A percentile compares a stretch with the other conserved stretches of the same genome.
These are phyloP conservation scores for Drosophila chauvacae DNA, from an alignment of 1,140 invertebrate genomes.

Conservation along the genomic window DNA sequence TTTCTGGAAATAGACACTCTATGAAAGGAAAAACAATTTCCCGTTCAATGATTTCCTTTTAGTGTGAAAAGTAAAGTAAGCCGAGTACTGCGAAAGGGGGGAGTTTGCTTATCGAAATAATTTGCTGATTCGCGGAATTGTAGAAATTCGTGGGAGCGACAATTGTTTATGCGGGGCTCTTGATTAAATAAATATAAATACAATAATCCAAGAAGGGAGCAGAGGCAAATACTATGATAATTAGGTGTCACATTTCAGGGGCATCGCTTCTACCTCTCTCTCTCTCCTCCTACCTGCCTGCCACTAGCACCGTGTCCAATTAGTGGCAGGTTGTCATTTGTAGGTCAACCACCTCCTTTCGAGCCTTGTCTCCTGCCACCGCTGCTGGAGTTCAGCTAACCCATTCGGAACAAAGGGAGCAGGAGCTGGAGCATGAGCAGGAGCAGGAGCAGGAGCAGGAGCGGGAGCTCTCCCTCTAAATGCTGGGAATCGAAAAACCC, in stretches of 20 bases:
- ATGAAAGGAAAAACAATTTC: neutral
- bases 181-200: neutral
- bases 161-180: neutral
- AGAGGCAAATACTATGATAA: conserved; percentile 1
- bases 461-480: conserved; percentile 29
- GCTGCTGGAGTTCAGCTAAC: conserved; percentile 16
- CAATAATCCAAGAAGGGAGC: neutral
- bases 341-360: conserved; percentile 14
- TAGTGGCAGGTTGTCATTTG: conserved; percentile 15
- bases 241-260: conserved; percentile 9
- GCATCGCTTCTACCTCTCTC: neutral
- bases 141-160: neutral
- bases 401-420: conserved; percentile 8
- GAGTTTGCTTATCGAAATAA: neutral
- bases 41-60: neutral
- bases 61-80: neutral
- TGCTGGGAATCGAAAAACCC: conserved; percentile 68
- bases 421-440: neutral
- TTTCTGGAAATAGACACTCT: no score
- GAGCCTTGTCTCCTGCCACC: neutral
- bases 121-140: neutral
- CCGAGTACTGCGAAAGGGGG: neutral
- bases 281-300: neutral
- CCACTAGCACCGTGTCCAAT: neutral
- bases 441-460: neutral